Evolutionary conservation across 2,888 invertebrate genomes (phyloP).

Genomic region (Pilophorus perplexus): DNA sequence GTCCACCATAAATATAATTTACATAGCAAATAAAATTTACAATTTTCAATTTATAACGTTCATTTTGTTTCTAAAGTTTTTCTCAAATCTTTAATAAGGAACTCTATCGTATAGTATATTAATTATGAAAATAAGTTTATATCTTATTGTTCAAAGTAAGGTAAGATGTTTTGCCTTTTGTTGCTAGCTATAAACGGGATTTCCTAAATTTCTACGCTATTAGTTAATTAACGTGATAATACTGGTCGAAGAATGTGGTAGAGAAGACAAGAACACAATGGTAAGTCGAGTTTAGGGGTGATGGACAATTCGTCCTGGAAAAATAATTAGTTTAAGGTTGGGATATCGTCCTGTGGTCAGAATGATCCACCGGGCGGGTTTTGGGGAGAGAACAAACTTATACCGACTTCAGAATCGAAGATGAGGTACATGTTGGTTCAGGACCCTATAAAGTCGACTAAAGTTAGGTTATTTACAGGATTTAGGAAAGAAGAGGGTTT

Average conservation of each 20-base stretch:
- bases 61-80: background rate
- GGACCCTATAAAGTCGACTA: conserved; percentile 20
- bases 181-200: background rate
- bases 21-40: background rate
- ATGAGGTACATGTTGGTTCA: too few species aligned
- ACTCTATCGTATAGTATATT: conserved; percentile 30
- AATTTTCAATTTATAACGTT: conserved; percentile 18
- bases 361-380: background rate
- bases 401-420: background rate
- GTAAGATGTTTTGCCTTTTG: background rate
- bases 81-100: conserved; percentile 29
- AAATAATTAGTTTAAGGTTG: background rate
- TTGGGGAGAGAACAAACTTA: background rate
- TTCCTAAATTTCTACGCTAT: background rate
- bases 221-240: conserved; percentile 27
- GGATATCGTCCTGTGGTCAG: background rate
- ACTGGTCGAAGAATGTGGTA: conserved; percentile 27
- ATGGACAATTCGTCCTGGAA: background rate
- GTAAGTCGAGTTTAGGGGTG: conserved; percentile 13
- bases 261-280: conserved; percentile 15
- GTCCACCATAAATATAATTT: conserved; percentile 33
- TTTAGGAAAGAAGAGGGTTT: conserved; percentile 33
- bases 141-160: background rate
- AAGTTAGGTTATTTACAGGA: background rate
- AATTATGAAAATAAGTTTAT: conserved; percentile 22